Percentiles rank a stretch among this genome's conserved stretches.
Evolutionary conservation across 2,797 vertebrate species (phyloP).

Genomic region (Melanotaenia boesemani): DNA sequence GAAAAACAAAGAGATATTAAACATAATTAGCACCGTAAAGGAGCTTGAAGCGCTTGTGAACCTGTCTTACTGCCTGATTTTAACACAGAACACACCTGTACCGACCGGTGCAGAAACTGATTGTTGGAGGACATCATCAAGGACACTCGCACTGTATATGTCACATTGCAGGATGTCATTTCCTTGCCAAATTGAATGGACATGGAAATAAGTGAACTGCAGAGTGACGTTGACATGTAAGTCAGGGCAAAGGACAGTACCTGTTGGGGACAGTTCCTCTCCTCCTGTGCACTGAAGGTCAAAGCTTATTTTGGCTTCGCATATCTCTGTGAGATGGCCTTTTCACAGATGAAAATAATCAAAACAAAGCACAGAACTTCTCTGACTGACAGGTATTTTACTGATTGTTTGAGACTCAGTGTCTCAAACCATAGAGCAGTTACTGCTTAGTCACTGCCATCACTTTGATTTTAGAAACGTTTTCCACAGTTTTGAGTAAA

Average conservation of each 20-base stretch:
- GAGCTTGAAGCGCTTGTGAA: neutral
- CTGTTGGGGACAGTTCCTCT: constrained; percentile 14
- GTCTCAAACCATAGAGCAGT: constrained; percentile 10
- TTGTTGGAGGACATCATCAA: neutral
- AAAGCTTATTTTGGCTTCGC: constrained; percentile 39
- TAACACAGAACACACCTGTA: neutral
- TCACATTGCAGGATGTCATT: constrained; percentile 26
- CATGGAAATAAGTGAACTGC: constrained; percentile 17
- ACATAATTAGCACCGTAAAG: neutral
- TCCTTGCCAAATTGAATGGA: constrained; percentile 29
- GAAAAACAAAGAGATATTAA: neutral
- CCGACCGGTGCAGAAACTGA: neutral
- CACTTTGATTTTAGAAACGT: neutral
- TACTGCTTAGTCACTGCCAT: neutral
- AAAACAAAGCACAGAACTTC: constrained; percentile 9
- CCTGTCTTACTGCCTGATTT: neutral
- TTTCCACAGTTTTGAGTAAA: neutral
- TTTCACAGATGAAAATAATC: constrained; percentile 35
- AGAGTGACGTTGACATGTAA: constrained; percentile 19
- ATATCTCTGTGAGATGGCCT: constrained; percentile 30
- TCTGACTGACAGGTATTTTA: constrained; percentile 18
- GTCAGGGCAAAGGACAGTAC: constrained; percentile 19
- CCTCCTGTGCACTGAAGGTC: constrained; percentile 37
- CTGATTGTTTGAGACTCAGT: constrained; percentile 10
- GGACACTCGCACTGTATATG: constrained; percentile 1